Percentiles rank a stretch among this genome's conserved stretches.
These are phyloP conservation scores for Sesia bembeciformis DNA, from an alignment of 2,888 invertebrate species.

Conservation along the genomic window DNA sequence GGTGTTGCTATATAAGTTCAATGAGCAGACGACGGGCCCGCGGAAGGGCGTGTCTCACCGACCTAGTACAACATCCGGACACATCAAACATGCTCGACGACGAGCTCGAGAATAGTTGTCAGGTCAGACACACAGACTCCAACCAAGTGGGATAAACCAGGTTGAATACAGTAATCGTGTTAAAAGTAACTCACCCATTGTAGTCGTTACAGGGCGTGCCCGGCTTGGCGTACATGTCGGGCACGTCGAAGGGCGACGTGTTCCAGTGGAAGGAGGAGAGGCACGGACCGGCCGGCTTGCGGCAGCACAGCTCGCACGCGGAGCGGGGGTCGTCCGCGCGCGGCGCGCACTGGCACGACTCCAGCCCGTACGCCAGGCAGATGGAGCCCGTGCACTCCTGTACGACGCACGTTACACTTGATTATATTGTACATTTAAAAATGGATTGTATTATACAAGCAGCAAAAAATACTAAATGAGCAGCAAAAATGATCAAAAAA, in stretches of 20 bases:
- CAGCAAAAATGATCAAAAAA: too few relatives aligned
- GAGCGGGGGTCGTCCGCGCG: slow-evolving; percentile 87
- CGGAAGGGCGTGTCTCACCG: too few relatives aligned
- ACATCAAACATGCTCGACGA: too few relatives aligned
- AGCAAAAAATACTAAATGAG: too few relatives aligned
- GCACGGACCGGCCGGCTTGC: slow-evolving; percentile 87
- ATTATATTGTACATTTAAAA: too few relatives aligned
- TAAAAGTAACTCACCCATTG: slow-evolving; percentile 76
- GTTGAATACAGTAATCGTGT: background rate
- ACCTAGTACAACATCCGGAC: too few relatives aligned
- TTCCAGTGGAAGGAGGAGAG: slow-evolving; percentile 94
- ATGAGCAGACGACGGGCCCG: too few relatives aligned
- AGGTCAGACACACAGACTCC: too few relatives aligned
- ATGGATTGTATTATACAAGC: too few relatives aligned
- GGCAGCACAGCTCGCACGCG: slow-evolving; percentile 95
- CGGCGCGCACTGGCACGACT: slow-evolving; percentile 94
- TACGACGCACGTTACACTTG: slow-evolving; percentile 5
- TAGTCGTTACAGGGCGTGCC: slow-evolving; percentile 96
- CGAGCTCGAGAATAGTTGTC: too few relatives aligned
- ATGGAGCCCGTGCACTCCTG: slow-evolving; percentile 98
- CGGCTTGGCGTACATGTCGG: slow-evolving; percentile 94
- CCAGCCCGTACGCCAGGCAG: slow-evolving; percentile 95
- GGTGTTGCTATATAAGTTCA: too few relatives aligned
- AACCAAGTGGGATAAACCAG: background rate
- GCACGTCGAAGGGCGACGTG: slow-evolving; percentile 89